phyloP scores from a whole-genome alignment of 2,113 vertebrate genomes.

The Garra rufa region DNA sequence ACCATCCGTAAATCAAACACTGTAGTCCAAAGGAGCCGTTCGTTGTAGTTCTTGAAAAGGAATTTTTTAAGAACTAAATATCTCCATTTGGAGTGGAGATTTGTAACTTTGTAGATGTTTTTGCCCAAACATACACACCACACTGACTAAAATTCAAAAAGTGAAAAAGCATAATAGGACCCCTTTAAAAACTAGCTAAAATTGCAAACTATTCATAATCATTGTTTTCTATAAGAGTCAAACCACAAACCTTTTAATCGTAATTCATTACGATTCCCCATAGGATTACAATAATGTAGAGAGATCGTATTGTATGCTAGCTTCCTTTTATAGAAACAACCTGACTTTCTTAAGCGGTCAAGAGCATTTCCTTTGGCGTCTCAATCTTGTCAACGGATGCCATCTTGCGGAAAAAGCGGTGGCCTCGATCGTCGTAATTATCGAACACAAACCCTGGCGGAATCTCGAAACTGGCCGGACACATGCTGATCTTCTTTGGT shows the following conservation, averaged over 20 bases:
- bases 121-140: too few species aligned
- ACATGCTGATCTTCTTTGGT: slow-evolving; percentile 73
- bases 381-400: slow-evolving; percentile 54
- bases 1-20: too few species aligned
- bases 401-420: slow-evolving; percentile 78
- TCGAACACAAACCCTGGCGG: slow-evolving; percentile 80
- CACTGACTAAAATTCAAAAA: too few species aligned
- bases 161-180: too few species aligned
- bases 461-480: slow-evolving; percentile 74
- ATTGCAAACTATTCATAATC: background rate
- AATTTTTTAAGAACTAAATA: too few species aligned
- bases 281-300: background rate
- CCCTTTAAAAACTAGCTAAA: background rate
- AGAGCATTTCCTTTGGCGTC: slow-evolving; percentile 64
- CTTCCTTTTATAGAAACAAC: slow-evolving; percentile 15
- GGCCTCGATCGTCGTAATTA: slow-evolving; percentile 75
- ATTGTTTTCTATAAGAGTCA: background rate
- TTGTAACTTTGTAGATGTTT: too few species aligned
- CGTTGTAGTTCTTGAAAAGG: too few species aligned
- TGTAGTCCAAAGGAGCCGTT: too few species aligned
- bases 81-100: too few species aligned
- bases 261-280: background rate
- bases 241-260: background rate
- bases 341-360: slow-evolving; percentile 62
- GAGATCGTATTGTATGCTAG: background rate